Evolutionary conservation across 2,797 vertebrate genomes (phyloP).

Genomic region (Chrysolophus pictus): DNA sequence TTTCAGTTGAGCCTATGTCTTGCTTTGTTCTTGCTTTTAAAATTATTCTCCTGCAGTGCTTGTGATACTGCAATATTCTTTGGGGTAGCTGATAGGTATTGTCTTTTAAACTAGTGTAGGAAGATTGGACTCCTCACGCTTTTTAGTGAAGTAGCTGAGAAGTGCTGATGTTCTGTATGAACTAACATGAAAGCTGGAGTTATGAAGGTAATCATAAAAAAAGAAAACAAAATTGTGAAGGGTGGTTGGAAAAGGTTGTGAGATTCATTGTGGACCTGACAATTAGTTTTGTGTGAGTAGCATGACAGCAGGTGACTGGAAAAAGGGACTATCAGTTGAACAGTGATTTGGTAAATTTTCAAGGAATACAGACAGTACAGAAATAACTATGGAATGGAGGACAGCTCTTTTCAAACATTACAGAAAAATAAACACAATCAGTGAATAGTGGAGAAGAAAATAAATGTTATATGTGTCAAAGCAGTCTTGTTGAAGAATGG

Average conservation of each 20-base stretch:
- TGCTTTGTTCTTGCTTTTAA: slow-evolving; percentile 47
- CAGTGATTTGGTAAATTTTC: background rate
- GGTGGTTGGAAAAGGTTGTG: slow-evolving; percentile 19
- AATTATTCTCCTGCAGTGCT: background rate
- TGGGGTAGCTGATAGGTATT: background rate
- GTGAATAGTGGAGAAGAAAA: background rate
- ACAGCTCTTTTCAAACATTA: background rate
- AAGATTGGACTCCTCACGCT: background rate
- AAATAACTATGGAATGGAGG: background rate
- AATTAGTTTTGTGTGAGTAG: background rate
- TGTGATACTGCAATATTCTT: slow-evolving; percentile 16
- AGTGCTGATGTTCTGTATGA: slow-evolving; percentile 47
- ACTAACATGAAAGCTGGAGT: slow-evolving; percentile 51
- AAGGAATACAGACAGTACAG: background rate
- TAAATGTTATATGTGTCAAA: background rate
- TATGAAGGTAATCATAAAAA: slow-evolving; percentile 52
- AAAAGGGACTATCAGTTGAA: slow-evolving; percentile 19
- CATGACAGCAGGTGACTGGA: slow-evolving; percentile 18
- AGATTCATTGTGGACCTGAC: background rate
- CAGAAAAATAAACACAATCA: background rate
- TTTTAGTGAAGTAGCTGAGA: slow-evolving; percentile 30
- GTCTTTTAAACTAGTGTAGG: background rate
- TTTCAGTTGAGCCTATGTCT: background rate
- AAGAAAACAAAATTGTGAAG: background rate
- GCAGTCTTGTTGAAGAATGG: background rate